Evolutionary conservation across 2,113 vertebrate species (phyloP), one percentile per base, ranked within the genome.

Genomic region (Prunella fulvescens): DNA sequence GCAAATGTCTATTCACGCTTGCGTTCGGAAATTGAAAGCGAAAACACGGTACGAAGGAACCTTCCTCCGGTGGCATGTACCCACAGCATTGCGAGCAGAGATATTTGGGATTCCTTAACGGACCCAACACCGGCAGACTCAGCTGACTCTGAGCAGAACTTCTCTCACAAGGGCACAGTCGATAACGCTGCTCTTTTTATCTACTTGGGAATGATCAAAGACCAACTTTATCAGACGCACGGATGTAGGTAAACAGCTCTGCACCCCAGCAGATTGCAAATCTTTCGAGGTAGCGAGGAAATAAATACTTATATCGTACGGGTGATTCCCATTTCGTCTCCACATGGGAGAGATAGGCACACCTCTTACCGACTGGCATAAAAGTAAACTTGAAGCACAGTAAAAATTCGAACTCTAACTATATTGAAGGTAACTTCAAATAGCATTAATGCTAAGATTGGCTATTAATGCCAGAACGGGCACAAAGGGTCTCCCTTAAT

Each of bases 31-130:
- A 88, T 86, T 48, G 80, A 78, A 94, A 94, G 81, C 6, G 57
- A 96, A 97, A 95, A 92, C 40, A 80, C 83, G 33, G 81, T 95
- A 66, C 39, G 88, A 78, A 64, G 85, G 72, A 89, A 67, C 69
- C 77, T 96, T 87, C 86, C 93, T 61, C 61, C 19, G 42, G 53
- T 77, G 81, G 66, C 87, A 81, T 56, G 92, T 57, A 92, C 80
- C 50, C 54, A 48, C 40, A 88, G 82, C 76, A 62, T 22, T 74
- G 79, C 69, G 39, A 79, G 70, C 66, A 50, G 72, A 81, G 54
- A 90, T 95, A 91, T 62, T 86, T 92, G 72, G 78, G 95, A 84
- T 92, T 96, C 96, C 93, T 91, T 57, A 56, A 78, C 72, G 79
- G 65, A 91, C 74, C 66, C 66, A 82, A 11, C 37, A 15, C 45